These are phyloP conservation scores for Labrus mixtus DNA, from an alignment of 2,113 vertebrate genomes.

Conservation along the genomic window DNA sequence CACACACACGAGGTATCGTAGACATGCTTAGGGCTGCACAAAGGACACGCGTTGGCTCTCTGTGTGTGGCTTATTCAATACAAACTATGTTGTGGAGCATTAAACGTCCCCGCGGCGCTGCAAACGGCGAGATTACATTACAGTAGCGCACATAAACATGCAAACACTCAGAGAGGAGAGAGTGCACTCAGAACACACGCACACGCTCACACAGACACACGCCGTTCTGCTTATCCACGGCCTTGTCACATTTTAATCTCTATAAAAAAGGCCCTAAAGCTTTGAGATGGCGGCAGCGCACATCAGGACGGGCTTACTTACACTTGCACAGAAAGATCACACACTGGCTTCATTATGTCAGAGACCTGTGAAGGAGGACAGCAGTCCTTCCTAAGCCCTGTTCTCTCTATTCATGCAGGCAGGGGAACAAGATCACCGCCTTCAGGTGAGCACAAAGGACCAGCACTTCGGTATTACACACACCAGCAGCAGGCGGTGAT, in stretches of 20 bases:
- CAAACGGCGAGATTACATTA: slow-evolving; percentile 60
- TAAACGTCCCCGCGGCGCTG: slow-evolving; percentile 53
- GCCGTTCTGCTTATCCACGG: slow-evolving; percentile 37
- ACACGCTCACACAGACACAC: slow-evolving; percentile 7
- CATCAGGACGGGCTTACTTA: slow-evolving; percentile 32
- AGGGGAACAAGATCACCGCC: slow-evolving; percentile 54
- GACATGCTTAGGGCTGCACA: slow-evolving; percentile 47
- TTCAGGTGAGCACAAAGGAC: slow-evolving; percentile 62
- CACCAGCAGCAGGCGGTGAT: slow-evolving; percentile 34
- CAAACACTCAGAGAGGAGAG: slow-evolving; percentile 52
- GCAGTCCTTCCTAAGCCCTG: slow-evolving; percentile 47
- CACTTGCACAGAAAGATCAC: slow-evolving; percentile 42
- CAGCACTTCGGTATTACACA: slow-evolving; percentile 50
- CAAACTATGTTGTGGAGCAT: slow-evolving; percentile 51
- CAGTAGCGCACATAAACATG: slow-evolving; percentile 55
- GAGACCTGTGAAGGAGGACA: slow-evolving; percentile 61
- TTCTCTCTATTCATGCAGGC: slow-evolving; percentile 64
- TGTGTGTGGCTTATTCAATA: slow-evolving; percentile 56
- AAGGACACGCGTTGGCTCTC: slow-evolving; percentile 50
- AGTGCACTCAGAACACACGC: slow-evolving; percentile 29
- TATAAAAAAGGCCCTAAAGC: slow-evolving; percentile 18
- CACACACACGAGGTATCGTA: slow-evolving; percentile 7
- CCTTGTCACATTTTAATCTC: slow-evolving; percentile 67
- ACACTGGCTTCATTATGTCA: slow-evolving; percentile 70
- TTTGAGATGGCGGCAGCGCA: slow-evolving; percentile 32